Percentiles rank a stretch among this genome's conserved stretches.
Evolutionary conservation across 2,113 vertebrate species (phyloP).

Genomic region (Microtus ochrogaster): DNA sequence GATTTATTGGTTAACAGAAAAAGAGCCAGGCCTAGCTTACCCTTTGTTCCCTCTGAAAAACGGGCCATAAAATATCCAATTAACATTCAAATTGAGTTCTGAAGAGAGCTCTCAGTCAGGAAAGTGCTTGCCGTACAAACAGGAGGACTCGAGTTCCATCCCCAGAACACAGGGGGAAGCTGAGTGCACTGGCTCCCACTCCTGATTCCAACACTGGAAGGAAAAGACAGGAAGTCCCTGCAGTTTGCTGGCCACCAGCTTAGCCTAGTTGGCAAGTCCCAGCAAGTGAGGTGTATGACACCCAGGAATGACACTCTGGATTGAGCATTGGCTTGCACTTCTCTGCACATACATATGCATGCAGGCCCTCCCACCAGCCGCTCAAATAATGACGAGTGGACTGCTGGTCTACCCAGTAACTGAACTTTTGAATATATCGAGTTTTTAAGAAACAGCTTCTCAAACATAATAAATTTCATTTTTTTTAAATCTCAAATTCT

Average conservation of each 20-base stretch:
- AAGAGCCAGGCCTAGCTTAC: background rate
- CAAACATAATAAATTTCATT: background rate
- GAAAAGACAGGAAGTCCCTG: background rate
- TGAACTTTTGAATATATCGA: background rate
- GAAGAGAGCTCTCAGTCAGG: background rate
- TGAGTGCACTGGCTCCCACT: no score
- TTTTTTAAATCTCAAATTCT: background rate
- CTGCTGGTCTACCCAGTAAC: background rate
- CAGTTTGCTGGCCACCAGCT: background rate
- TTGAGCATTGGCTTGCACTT: background rate
- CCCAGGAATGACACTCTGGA: background rate
- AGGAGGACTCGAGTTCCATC: background rate
- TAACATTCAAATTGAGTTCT: background rate
- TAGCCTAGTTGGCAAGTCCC: background rate
- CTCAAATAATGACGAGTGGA: background rate
- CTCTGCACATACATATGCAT: background rate
- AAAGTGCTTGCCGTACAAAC: no score
- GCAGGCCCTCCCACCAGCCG: background rate
- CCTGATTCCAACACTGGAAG: no score
- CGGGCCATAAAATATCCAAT: background rate
- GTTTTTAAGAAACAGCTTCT: background rate
- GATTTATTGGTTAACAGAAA: accelerated
- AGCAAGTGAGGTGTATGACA: background rate
- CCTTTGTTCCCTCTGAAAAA: background rate
- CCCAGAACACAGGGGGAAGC: background rate